Conservation (phyloP, 2,113 vertebrate species). For the Rhea pennata region DNA sequence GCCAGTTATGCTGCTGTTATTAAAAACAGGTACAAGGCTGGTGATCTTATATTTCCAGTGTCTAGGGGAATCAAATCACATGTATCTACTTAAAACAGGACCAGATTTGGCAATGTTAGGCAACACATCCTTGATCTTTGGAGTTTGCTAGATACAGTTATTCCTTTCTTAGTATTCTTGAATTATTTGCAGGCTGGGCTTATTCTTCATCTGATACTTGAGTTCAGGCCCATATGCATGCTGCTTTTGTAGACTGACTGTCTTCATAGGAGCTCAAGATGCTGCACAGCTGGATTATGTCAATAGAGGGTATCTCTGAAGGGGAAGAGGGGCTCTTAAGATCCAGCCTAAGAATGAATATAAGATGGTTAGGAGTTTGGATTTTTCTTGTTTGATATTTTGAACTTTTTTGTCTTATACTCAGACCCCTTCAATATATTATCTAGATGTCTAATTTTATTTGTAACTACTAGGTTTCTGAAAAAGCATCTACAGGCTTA, state of each 20-base stretch:
- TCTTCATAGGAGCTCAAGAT: background rate
- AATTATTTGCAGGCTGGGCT: background rate
- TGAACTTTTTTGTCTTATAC: background rate
- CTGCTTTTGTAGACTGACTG: accelerated
- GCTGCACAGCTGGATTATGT: background rate
- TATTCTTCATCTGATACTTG: background rate
- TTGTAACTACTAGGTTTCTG: background rate
- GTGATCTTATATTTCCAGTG: background rate
- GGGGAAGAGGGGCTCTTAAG: background rate
- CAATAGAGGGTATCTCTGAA: background rate
- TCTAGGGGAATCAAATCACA: background rate
- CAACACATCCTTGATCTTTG: background rate
- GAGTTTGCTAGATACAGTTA: background rate
- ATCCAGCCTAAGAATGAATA: background rate
- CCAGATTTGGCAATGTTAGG: background rate
- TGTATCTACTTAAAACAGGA: background rate
- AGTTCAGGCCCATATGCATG: background rate
- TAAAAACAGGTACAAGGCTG: background rate
- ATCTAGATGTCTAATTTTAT: background rate
- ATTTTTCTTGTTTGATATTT: background rate
- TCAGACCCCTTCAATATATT: background rate
- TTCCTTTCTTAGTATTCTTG: background rate
- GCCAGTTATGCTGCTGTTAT: background rate
- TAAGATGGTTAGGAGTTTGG: background rate
- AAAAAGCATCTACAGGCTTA: background rate